Percentiles rank a stretch among this genome's conserved stretches.
Conservation (phyloP, 2,113 vertebrate genomes). For the Aix galericulata region DNA sequence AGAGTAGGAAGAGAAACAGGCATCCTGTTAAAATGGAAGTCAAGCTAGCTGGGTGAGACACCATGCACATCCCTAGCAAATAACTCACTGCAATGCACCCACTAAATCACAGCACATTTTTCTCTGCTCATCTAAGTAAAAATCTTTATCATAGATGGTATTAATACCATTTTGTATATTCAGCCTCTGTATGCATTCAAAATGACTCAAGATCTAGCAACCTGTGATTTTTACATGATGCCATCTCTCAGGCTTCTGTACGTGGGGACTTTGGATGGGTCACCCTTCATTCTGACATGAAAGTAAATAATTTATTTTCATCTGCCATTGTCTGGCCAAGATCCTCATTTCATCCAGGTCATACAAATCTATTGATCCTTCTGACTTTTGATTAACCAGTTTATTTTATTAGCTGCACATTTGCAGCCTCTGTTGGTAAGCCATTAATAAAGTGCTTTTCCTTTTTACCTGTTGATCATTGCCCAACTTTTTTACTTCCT, state of each 20-base stretch:
- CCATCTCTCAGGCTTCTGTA: not conserved
- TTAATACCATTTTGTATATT: not conserved
- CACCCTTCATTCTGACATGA: not conserved
- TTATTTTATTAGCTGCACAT: not conserved
- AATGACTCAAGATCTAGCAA: not conserved
- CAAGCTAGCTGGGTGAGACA: not conserved
- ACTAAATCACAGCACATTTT: not conserved
- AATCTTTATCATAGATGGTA: not conserved
- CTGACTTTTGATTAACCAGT: not conserved
- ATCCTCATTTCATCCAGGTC: not conserved
- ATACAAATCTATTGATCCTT: not conserved
- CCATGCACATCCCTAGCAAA: not conserved
- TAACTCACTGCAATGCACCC: not conserved
- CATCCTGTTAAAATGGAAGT: not conserved
- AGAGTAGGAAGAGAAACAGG: not conserved
- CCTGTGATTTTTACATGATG: not conserved
- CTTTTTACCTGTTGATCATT: not conserved
- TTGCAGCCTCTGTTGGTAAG: not conserved
- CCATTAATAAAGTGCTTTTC: not conserved
- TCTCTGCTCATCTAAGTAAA: not conserved
- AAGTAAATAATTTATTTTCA: not conserved
- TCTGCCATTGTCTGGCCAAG: not conserved
- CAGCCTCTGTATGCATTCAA: not conserved
- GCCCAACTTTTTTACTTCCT: not conserved
- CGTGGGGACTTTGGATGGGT: not conserved